These are phyloP conservation scores for Chamaea fasciata DNA, from an alignment of 2,113 vertebrate species.

Conservation along the genomic window DNA sequence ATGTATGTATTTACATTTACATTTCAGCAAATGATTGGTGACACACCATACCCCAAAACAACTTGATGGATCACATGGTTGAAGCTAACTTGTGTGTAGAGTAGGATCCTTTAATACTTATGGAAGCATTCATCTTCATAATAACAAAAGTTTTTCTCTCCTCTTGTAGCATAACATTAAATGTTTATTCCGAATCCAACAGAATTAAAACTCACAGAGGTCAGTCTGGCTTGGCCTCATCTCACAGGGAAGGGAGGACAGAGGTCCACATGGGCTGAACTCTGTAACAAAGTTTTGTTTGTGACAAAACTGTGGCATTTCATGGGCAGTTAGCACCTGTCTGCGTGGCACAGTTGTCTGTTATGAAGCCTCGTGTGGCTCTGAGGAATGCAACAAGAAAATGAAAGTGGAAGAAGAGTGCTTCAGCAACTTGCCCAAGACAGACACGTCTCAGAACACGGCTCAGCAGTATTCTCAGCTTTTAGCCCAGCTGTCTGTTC, in stretches of 20 bases:
- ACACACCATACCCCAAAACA: accelerated
- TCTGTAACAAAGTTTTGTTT: not conserved
- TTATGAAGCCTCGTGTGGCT: not conserved
- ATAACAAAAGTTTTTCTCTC: not conserved
- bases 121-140: not conserved
- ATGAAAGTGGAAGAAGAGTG: not conserved
- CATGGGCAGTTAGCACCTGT: not conserved
- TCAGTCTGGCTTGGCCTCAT: not conserved
- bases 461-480: not conserved
- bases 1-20: not conserved
- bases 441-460: not conserved
- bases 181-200: not conserved
- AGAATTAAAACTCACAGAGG: not conserved
- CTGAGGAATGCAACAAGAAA: not conserved
- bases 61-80: not conserved
- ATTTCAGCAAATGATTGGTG: not conserved
- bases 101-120: not conserved
- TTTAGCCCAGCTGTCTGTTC: not conserved
- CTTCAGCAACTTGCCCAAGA: not conserved
- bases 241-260: not conserved
- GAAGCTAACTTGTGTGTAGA: not conserved
- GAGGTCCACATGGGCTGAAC: not conserved
- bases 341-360: not conserved
- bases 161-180: not conserved
- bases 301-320: not conserved